Evolutionary conservation across 2,888 invertebrate genomes (phyloP), one percentile per base, ranked within the genome.

Genomic region (Nasonia oneida): DNA sequence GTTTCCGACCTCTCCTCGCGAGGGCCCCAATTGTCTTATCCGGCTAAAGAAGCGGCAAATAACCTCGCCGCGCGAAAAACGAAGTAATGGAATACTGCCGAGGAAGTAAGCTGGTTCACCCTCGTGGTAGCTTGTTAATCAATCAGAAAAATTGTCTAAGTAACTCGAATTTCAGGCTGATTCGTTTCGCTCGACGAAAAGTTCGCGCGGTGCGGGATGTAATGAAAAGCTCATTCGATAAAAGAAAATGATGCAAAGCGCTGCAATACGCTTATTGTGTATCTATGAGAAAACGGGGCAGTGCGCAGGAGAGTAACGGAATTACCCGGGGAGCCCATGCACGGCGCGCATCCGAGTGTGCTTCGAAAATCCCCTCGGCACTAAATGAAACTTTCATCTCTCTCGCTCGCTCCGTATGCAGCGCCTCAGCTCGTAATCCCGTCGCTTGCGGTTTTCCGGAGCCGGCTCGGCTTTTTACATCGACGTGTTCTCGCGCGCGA

Each of bases 351-450:
- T 61, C 57, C 57, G 12, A n/a, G 14, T 33, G 14, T 33, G 67
- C 67, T 47, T 15, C 53, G 71, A 81, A 64, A 81, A 64, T 74
- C 86, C 90, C 89, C 89, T 89, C 87, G 89, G 88, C 89, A 90
- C 88, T 91, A 90, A 92, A 93, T 93, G 91, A 93, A 93, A 93
- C 91, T 92, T 93, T 92, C 89, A 93, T 91, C 90, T 89, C 87
- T 87, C 87, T 87, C 88, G 88, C 87, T 87, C 76, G 86, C 71
- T 92, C 91, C 89, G 91, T 90, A 91, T 91, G 92, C 91, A 90
- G 89, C 89, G 89, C 89, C 88, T 89, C 88, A 75, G 50, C 81
- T 81, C 77, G 83, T 71, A 77, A 77, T 78, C 61, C 88, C 89
- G 88, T 88, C 88, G 86, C 88, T 88, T 88, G 87, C 87, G 88